A percentile compares a stretch with the other conserved stretches of the same genome.
These are phyloP conservation scores for Mesembrinibis cayennensis DNA, from an alignment of 2,113 vertebrate genomes.

Conservation along the genomic window DNA sequence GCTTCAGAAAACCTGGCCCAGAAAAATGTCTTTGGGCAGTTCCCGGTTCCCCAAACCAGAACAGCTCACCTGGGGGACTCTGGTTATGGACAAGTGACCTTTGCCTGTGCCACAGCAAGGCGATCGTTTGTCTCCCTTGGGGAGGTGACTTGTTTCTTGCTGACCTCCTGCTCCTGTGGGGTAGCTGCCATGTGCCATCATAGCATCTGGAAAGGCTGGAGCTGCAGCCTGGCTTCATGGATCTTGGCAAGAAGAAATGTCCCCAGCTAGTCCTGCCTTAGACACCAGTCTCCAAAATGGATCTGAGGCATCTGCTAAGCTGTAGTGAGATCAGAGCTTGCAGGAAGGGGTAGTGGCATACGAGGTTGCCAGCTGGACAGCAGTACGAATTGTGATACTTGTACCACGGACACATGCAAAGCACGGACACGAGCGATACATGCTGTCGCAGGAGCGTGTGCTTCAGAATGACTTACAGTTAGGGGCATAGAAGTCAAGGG, in stretches of 20 bases:
- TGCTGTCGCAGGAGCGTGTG: background rate
- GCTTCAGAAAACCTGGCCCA: background rate
- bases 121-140: background rate
- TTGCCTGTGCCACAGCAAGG: background rate
- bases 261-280: background rate
- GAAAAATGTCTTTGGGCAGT: background rate
- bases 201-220: background rate
- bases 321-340: background rate
- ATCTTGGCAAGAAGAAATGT: background rate
- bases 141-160: background rate
- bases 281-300: background rate
- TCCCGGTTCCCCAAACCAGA: background rate
- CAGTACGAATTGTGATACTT: background rate
- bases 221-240: background rate
- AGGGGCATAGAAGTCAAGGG: background rate
- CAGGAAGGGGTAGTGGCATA: background rate
- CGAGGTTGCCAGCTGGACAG: background rate
- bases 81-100: background rate
- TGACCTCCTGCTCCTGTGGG: background rate
- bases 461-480: background rate
- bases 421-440: rapidly evolving
- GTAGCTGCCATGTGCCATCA: background rate
- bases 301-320: background rate
- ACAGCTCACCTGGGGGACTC: background rate
- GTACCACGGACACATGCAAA: background rate